phyloP scores from a whole-genome alignment of 2,797 vertebrate genomes.

The Pyrrhura leucotis region DNA sequence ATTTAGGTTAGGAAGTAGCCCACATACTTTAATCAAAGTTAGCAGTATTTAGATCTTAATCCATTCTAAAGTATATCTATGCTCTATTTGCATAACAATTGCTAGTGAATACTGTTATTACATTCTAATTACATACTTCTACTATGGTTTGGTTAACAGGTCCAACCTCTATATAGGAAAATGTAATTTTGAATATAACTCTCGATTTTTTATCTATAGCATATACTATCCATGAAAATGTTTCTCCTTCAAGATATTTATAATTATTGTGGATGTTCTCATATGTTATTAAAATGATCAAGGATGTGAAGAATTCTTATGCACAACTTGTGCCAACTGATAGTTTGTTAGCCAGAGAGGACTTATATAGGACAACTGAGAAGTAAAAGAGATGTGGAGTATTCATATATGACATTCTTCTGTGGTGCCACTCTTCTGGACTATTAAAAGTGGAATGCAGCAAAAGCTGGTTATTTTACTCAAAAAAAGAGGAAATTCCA shows the following conservation, averaged over 20 bases:
- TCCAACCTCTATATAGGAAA: neutral
- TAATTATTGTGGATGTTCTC: neutral
- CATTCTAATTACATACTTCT: neutral
- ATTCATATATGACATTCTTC: conserved; percentile 19
- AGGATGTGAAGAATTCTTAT: neutral
- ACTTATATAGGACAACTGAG: neutral
- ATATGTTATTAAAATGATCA: neutral
- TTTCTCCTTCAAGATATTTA: neutral
- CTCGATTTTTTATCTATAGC: neutral
- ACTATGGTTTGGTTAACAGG: neutral
- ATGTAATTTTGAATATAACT: neutral
- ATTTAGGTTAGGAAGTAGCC: conserved; percentile 32
- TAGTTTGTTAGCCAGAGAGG: conserved; percentile 14
- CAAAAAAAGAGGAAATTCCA: conserved; percentile 59
- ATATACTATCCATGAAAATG: neutral
- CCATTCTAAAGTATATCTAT: neutral
- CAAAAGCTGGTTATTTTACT: conserved; percentile 46
- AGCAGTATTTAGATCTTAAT: conserved; percentile 12
- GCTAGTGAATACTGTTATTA: neutral
- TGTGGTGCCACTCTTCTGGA: conserved; percentile 33
- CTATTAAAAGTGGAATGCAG: conserved; percentile 18
- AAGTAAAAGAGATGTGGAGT: neutral
- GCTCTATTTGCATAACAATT: neutral
- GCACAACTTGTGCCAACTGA: neutral
- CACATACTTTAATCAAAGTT: conserved; percentile 20